These are phyloP conservation scores for Drosophila colorata DNA, from an alignment of 2,888 invertebrate genomes.

Conservation along the genomic window DNA sequence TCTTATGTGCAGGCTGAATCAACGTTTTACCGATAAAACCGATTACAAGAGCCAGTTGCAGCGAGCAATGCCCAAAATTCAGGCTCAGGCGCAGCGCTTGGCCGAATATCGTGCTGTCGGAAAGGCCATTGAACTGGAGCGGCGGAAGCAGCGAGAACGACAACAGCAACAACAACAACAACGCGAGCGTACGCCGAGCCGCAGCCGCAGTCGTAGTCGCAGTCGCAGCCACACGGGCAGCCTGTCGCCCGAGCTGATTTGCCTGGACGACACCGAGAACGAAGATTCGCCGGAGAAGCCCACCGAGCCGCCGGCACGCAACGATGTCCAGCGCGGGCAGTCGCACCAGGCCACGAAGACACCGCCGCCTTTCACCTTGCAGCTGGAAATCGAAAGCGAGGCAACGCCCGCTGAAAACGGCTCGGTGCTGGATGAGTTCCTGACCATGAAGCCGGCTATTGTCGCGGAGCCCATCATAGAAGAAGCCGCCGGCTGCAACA, in stretches of 20 bases:
- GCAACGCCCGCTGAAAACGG: constrained; percentile 46
- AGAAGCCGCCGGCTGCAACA: constrained; percentile 1
- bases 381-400: constrained; percentile 19
- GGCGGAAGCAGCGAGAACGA: background rate
- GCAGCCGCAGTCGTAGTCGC: constrained; percentile 21
- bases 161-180: background rate
- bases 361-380: constrained; percentile 15
- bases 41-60: constrained; percentile 35
- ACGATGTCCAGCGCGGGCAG: background rate
- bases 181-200: constrained; percentile 31
- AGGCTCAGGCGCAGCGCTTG: background rate
- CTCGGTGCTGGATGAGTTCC: constrained; percentile 55
- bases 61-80: constrained; percentile 8
- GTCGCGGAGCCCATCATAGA: constrained; percentile 22
- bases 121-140: background rate
- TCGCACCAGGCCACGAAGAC: constrained; percentile 6
- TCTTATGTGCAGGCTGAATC: constrained; percentile 31
- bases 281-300: constrained; percentile 68
- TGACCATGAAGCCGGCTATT: constrained; percentile 41
- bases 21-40: background rate
- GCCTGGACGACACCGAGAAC: constrained; percentile 70
- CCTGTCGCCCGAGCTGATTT: constrained; percentile 59
- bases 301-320: background rate
- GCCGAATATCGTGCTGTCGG: background rate
- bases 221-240: constrained; percentile 34